A percentile compares a stretch with the other conserved stretches of the same genome.
phyloP scores from a whole-genome alignment of 2,888 invertebrate species.

The Sarcophaga carnaria region DNA sequence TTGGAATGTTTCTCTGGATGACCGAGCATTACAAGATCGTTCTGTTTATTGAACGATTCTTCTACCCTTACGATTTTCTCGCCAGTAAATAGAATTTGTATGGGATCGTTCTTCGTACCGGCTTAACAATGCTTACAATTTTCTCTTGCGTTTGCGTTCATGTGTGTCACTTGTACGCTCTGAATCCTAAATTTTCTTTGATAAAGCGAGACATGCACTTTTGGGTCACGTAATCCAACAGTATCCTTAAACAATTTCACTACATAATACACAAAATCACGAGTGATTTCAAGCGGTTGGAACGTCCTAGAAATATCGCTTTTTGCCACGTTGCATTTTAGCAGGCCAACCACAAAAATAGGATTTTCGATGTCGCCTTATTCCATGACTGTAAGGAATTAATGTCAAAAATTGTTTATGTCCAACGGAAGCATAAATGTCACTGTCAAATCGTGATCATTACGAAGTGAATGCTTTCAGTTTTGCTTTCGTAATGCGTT shows the following conservation, averaged over 20 bases:
- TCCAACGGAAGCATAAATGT: too few relatives aligned
- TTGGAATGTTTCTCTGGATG: constrained; percentile 16
- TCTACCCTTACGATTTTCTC: not conserved
- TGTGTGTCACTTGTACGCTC: not conserved
- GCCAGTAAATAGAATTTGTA: constrained; percentile 18
- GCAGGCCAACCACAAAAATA: not conserved
- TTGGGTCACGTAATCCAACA: constrained; percentile 6
- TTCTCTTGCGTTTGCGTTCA: not conserved
- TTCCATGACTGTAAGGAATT: not conserved
- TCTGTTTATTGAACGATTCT: too few relatives aligned
- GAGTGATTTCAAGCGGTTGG: not conserved
- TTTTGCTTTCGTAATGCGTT: not conserved
- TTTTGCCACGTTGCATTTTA: not conserved
- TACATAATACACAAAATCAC: not conserved
- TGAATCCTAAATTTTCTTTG: not conserved
- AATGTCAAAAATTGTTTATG: not conserved
- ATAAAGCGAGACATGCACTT: not conserved
- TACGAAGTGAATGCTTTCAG: not conserved
- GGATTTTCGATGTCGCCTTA: too few relatives aligned
- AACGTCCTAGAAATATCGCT: not conserved
- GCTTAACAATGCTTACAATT: not conserved
- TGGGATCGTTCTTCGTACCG: constrained; percentile 12
- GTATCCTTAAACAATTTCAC: constrained; percentile 16
- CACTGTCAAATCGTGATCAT: not conserved
- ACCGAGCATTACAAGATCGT: constrained; percentile 13